Base-by-base conservation (phyloP, 2,797 vertebrate species). In the Micrastur ruficollis region DNA sequence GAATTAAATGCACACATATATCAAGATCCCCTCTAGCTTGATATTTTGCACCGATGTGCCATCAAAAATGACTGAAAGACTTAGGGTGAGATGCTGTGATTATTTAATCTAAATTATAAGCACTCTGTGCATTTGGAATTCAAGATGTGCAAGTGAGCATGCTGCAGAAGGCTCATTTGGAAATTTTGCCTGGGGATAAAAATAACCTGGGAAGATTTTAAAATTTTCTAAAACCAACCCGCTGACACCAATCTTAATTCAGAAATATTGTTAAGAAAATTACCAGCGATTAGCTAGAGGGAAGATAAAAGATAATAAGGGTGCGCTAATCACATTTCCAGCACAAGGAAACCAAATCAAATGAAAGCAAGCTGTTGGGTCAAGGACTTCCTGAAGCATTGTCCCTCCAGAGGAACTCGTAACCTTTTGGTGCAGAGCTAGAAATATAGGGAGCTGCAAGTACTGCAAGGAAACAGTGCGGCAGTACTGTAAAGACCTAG, bases 191-290 rank as follows among this genome's bases (percentile, higher is more conserved):
- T 65, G 49, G 32, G 87, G 94, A 91, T 72, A 92, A 96, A 96
- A 96, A 96, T 90, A 95, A 93, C 91, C 94, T 74, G 52, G 81
- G 61, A 97, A 94, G 93, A 91, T 94, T 86, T 82, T 15, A 91
- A 92, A 80, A 65, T 95, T 93, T 95, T 91, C 95, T 83, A 95
- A 97, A 96, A 79, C 74, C 93, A 94, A 93, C 86, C 86, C 12
- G 20, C 93, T 95, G 90, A 96, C 85, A 94, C 89, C 85, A 74
- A 74, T 94, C 87, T 93, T 81, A 95, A 94, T 86, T 96, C 80
- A 79, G 93, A 96, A 95, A 95, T 88, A 94, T 58, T 86, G 87
- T 90, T 86, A 84, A 90, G 86, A 62, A 93, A 96, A 96, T 95
- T 96, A 95, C 36, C 80, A 52, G 73, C 86, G 87, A 94, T 95